Evolutionary conservation across 2,113 vertebrate species (phyloP).

Genomic region (Periophthalmus modestus): DNA sequence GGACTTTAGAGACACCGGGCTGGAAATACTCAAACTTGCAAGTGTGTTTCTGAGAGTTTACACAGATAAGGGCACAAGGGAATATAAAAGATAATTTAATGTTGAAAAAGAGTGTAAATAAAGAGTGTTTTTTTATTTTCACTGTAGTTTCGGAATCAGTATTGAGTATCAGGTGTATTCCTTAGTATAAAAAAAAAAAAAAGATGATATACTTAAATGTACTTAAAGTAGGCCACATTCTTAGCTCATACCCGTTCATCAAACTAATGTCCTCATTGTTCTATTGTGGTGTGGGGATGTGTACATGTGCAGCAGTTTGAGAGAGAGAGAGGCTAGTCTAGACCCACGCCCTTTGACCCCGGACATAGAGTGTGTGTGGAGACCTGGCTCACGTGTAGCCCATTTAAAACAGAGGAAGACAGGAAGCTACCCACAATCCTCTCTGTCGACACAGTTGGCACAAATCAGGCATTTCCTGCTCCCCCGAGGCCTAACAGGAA

Average conservation of each 20-base stretch:
- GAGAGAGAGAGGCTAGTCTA: conserved; percentile 13
- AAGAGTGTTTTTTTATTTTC: no score
- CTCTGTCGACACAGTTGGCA: conserved; percentile 65
- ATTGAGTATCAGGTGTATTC: no score
- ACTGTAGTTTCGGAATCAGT: no score
- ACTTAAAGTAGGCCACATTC: background rate
- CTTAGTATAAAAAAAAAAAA: no score
- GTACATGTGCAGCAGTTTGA: conserved; percentile 7
- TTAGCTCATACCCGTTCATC: background rate
- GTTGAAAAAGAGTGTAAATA: no score
- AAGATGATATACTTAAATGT: background rate
- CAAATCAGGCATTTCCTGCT: conserved; percentile 36
- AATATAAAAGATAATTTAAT: no score
- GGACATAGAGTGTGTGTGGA: conserved; percentile 55
- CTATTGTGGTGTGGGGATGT: background rate
- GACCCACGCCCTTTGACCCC: conserved; percentile 36
- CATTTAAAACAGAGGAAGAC: conserved; percentile 43
- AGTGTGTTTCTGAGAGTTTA: no score
- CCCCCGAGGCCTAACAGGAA: conserved; percentile 56
- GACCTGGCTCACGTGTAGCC: conserved; percentile 53
- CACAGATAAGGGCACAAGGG: no score
- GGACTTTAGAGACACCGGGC: no score
- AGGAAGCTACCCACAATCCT: conserved; percentile 53
- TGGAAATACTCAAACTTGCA: no score
- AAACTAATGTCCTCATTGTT: conserved; percentile 3